Evolutionary conservation across 2,888 invertebrate genomes (phyloP).

Genomic region (Phragmatobia fuliginosa): DNA sequence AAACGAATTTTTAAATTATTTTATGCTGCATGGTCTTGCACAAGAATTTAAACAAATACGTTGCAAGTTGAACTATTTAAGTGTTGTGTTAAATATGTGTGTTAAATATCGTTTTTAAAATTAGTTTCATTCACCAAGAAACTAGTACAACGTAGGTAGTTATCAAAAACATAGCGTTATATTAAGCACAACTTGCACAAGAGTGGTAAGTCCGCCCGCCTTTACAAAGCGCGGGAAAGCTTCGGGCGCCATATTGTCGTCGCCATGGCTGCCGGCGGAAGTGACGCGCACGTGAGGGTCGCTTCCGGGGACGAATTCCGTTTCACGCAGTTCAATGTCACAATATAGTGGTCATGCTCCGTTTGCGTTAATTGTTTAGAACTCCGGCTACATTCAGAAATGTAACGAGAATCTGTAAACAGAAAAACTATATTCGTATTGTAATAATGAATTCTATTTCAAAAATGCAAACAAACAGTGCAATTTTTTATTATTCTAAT

Average conservation of each 20-base stretch:
- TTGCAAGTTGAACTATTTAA: neutral
- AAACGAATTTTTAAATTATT: neutral
- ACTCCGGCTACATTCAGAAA: conserved; percentile 35
- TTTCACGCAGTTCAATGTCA: conserved; percentile 83
- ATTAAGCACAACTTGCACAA: conserved; percentile 51
- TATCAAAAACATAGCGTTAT: conserved; percentile 51
- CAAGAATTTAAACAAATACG: neutral
- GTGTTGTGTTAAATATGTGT: too few relatives aligned
- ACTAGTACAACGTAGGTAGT: conserved; percentile 23
- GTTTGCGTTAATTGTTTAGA: conserved; percentile 58
- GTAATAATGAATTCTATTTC: neutral
- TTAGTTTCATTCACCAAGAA: conserved; percentile 18
- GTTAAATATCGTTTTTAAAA: neutral
- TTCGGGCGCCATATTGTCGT: conserved; percentile 78
- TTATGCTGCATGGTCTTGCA: neutral
- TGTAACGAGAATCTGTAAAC: conserved; percentile 6
- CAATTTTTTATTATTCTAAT: neutral
- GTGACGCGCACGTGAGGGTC: conserved; percentile 82
- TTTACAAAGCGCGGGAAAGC: conserved; percentile 75
- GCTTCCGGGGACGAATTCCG: conserved; percentile 82
- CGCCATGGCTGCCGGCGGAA: conserved; percentile 81
- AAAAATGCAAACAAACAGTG: neutral
- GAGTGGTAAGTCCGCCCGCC: conserved; percentile 46
- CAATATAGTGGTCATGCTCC: conserved; percentile 66
- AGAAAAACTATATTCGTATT: neutral